These are phyloP conservation scores for Macrosiphum euphorbiae DNA, from an alignment of 2,888 invertebrate species.

Conservation along the genomic window DNA sequence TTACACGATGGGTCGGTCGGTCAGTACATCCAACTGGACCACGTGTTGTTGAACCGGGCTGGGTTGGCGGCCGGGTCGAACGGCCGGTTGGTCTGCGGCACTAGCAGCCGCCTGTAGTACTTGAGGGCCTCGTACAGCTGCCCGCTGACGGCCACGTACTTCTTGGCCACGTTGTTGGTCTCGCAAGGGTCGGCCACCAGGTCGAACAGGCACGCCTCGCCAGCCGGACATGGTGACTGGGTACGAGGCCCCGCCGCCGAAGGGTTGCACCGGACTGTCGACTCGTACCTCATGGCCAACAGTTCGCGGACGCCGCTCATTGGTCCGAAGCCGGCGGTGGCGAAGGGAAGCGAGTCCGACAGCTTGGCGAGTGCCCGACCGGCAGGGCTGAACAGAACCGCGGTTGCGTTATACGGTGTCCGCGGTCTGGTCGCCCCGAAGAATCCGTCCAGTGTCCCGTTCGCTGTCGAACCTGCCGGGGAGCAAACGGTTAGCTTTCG, in stretches of 20 bases:
- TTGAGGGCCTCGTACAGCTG: slow-evolving; percentile 72
- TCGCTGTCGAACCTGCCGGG: slow-evolving; percentile 67
- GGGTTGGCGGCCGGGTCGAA: slow-evolving; percentile 78
- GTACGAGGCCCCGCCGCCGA: slow-evolving; percentile 50
- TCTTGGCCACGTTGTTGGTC: slow-evolving; percentile 75
- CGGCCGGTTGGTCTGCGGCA: slow-evolving; percentile 74
- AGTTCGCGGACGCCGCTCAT: slow-evolving; percentile 67
- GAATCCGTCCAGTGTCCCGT: slow-evolving; percentile 71
- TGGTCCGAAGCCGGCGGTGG: slow-evolving; percentile 45
- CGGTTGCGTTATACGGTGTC: slow-evolving; percentile 71
- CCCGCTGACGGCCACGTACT: slow-evolving; percentile 73
- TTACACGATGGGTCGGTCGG: too few relatives aligned
- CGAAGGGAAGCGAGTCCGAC: slow-evolving; percentile 68
- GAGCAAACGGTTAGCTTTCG: neutral
- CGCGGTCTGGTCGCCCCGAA: slow-evolving; percentile 70
- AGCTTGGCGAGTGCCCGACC: slow-evolving; percentile 69
- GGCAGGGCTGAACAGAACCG: slow-evolving; percentile 71
- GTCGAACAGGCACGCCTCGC: slow-evolving; percentile 77
- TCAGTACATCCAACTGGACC: slow-evolving; percentile 76
- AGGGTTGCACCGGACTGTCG: slow-evolving; percentile 69
- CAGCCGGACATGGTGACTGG: slow-evolving; percentile 62
- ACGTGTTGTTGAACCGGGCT: slow-evolving; percentile 78
- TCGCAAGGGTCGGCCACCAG: slow-evolving; percentile 85
- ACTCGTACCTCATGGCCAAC: slow-evolving; percentile 70
- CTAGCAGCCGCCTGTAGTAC: slow-evolving; percentile 73